Base-by-base conservation (phyloP, 2,797 vertebrate genomes). In the Parauchenoglanis punctatus region DNA sequence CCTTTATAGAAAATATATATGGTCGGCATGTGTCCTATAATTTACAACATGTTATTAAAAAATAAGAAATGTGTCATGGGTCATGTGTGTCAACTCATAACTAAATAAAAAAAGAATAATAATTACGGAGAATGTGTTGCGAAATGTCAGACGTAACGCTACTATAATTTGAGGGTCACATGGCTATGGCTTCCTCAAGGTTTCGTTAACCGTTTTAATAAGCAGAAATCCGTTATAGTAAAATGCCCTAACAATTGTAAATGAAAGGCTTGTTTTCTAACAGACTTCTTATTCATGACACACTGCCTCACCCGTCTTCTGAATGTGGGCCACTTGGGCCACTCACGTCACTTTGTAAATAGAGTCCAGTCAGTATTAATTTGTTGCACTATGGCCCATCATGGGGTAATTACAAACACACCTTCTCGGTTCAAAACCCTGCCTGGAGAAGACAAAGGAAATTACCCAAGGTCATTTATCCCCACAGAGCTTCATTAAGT, bases 401-500 rank as follows among this genome's bases (percentile, higher is more conserved):
- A n/a, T 25, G 84, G 59, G 73, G 58, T 86, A 76, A 88, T 85
- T 82, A 85, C 49, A 70, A 88, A 75, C 58, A 70, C 61, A 75
- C 83, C 35, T 54, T 73, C 87, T 81, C 44, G 6, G 52, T 44
- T 85, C 54, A 87, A 77, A 84, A 80, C 72, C 61, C 75, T 81
- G 87, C 31, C 78, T 75, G 40, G 40, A 67, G 49, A 85, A 88
- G 56, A 85, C 76, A 88, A 87, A 87, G 52, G 68, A 87, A 80
- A 77, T 81, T 52, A 58, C 75, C 76, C 54, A 85, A 88, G 83
- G 75, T 85, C 83, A 54, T 88, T 72, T 87, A 83, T 84, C 85
- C 76, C 68, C 68, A 88, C 87, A 78, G 84, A 88, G 77, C 78
- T 88, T 81, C 78, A 88, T 82, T 85, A 58, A 85, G 77, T 72